phyloP scores from a whole-genome alignment of 2,797 vertebrate genomes.

The Pipistrellus pipistrellus region DNA sequence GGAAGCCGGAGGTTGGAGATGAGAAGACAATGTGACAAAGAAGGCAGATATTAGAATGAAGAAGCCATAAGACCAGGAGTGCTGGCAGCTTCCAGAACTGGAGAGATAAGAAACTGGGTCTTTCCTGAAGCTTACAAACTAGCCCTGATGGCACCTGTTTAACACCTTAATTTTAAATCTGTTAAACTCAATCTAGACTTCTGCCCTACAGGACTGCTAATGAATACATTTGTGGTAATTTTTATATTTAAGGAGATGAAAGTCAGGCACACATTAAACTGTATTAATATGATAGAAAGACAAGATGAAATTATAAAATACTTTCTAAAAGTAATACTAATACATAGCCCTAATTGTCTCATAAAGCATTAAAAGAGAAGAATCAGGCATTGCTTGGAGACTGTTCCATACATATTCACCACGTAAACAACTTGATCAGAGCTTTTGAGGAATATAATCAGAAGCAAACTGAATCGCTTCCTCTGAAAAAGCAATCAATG shows the following conservation, averaged over 20 bases:
- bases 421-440: not conserved
- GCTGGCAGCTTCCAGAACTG: not conserved
- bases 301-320: not conserved
- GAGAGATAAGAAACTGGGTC: not conserved
- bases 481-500: not conserved
- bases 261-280: not conserved
- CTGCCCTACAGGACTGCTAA: not conserved
- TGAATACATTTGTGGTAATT: not conserved
- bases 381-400: not conserved
- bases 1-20: no score
- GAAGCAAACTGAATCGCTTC: not conserved
- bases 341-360: not conserved
- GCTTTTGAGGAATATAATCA: not conserved
- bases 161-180: not conserved
- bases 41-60: not conserved
- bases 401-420: no score
- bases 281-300: not conserved
- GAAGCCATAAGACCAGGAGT: no score
- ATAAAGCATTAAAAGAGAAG: not conserved
- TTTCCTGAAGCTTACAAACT: not conserved
- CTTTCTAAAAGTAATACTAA: not conserved
- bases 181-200: not conserved
- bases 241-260: not conserved
- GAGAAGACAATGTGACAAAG: rapidly evolving
- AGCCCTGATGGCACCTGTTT: no score